phyloP scores from a whole-genome alignment of 2,888 invertebrate genomes.

The Drosophila nr. medialis region DNA sequence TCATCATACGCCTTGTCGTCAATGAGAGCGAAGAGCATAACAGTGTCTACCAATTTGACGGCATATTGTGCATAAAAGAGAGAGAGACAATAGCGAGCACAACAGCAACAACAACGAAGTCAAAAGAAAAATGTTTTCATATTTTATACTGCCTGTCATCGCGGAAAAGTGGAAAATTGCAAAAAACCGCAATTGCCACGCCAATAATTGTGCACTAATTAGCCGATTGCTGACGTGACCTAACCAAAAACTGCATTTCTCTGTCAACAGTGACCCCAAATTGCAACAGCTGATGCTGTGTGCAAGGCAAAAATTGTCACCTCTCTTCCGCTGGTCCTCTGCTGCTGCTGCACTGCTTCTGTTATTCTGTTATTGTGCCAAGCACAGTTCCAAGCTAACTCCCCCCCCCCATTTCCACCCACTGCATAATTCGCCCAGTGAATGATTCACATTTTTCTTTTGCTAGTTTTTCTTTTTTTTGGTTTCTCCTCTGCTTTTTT shows the following conservation, averaged over 20 bases:
- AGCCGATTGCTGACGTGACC: conserved; percentile 29
- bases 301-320: conserved; percentile 46
- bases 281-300: conserved; percentile 78
- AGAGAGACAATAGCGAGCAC: conserved; percentile 65
- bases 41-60: conserved; percentile 67
- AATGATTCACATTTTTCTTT: conserved; percentile 78
- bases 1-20: conserved; percentile 62
- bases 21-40: conserved; percentile 75
- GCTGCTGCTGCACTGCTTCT: conserved; percentile 45
- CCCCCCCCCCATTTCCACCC: conserved; percentile 47
- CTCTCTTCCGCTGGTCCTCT: conserved; percentile 40
- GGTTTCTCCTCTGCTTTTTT: conserved; percentile 38
- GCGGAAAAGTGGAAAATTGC: conserved; percentile 61
- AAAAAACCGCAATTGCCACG: conserved; percentile 42
- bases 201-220: conserved; percentile 59
- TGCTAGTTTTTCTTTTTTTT: conserved; percentile 33
- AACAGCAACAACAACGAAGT: conserved; percentile 68
- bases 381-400: conserved; percentile 43
- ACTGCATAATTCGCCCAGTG: conserved; percentile 61
- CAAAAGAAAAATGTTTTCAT: conserved; percentile 80
- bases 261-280: conserved; percentile 56
- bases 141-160: conserved; percentile 66
- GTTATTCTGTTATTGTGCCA: conserved; percentile 56
- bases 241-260: conserved; percentile 52
- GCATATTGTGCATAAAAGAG: conserved; percentile 62